These are phyloP conservation scores for Heteromormyrus szaboi DNA, from an alignment of 2,797 vertebrate species.

Conservation along the genomic window DNA sequence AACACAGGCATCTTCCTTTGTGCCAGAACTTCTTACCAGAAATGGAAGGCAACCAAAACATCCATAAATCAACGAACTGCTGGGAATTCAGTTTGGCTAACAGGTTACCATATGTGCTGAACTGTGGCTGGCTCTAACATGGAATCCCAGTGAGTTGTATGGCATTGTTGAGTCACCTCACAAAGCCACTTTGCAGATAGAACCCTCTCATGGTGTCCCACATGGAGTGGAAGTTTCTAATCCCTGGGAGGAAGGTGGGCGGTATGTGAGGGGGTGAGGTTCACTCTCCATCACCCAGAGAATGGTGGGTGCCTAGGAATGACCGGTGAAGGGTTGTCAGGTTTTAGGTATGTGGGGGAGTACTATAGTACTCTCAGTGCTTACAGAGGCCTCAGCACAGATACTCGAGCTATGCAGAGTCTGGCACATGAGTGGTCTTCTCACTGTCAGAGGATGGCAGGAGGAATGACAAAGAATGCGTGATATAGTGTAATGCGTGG, in stretches of 20 bases:
- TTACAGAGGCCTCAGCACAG: slow-evolving; percentile 35
- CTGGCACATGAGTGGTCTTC: slow-evolving; percentile 32
- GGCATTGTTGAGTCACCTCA: background rate
- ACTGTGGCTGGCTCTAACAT: background rate
- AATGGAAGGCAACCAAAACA: background rate
- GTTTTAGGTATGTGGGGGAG: slow-evolving; percentile 48
- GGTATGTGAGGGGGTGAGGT: background rate
- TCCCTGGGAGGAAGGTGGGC: slow-evolving; percentile 5
- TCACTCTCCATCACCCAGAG: slow-evolving; percentile 31
- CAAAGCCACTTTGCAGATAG: background rate
- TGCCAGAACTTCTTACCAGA: background rate
- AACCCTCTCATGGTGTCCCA: background rate
- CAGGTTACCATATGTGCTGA: background rate
- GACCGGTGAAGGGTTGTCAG: slow-evolving; percentile 40
- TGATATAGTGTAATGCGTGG: background rate
- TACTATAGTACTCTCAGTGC: slow-evolving; percentile 20
- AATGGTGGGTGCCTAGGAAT: slow-evolving; percentile 40
- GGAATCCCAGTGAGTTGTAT: background rate
- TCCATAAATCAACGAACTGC: background rate
- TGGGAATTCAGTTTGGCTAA: background rate
- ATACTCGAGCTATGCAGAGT: slow-evolving; percentile 39
- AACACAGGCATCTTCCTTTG: background rate
- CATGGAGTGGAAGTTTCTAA: slow-evolving; percentile 31
- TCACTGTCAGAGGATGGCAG: background rate
- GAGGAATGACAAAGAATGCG: background rate